Evolutionary conservation across 1,140 invertebrate genomes (phyloP).

Genomic region (Danaus plexippus): DNA sequence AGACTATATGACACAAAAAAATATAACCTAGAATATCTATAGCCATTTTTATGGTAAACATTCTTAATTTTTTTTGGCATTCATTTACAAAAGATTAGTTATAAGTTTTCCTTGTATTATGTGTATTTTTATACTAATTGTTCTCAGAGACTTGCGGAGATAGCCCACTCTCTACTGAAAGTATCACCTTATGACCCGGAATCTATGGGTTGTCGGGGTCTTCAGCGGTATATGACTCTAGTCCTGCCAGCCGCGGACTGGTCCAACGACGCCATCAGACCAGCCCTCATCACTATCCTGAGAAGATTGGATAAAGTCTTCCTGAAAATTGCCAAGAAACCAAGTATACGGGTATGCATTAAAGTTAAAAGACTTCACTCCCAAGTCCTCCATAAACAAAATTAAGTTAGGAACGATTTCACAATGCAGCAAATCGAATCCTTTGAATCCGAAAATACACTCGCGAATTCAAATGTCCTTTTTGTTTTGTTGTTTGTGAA

Average conservation of each 20-base stretch:
- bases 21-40: too few relatives aligned
- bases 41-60: too few relatives aligned
- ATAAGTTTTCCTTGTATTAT: too few relatives aligned
- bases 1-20: not conserved
- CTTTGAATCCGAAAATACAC: too few relatives aligned
- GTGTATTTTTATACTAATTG: constrained; percentile 22
- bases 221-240: constrained; percentile 95
- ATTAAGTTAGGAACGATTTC: too few relatives aligned
- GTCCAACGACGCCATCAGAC: constrained; percentile 94
- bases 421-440: too few relatives aligned
- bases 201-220: constrained; percentile 93
- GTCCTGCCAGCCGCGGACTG: constrained; percentile 96
- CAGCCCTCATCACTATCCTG: constrained; percentile 92
- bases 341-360: constrained; percentile 81
- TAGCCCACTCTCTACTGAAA: constrained; percentile 96
- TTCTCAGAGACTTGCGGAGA: constrained; percentile 90
- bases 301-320: constrained; percentile 97
- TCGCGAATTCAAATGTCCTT: too few relatives aligned
- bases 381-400: too few relatives aligned
- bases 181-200: constrained; percentile 97
- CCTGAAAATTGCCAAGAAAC: constrained; percentile 96
- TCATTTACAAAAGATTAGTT: too few relatives aligned
- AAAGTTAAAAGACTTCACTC: not conserved
- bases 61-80: too few relatives aligned
- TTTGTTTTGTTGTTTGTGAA: not conserved